Conservation (phyloP, 2,113 vertebrate species). For the Pelecanoides urinatrix region DNA sequence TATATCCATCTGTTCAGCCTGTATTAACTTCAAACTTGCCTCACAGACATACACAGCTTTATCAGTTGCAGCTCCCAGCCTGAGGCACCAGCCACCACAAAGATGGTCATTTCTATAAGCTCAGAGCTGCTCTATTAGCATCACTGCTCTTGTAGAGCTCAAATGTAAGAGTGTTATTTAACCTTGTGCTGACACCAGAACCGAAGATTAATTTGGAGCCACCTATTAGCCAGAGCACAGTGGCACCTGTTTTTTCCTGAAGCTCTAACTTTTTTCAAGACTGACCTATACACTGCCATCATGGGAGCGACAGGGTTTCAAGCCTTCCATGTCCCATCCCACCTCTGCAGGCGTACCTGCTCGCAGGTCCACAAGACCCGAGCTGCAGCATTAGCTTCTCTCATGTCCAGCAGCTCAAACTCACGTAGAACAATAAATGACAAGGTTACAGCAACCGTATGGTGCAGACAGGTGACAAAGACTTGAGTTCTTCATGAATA, state of each 20-base stretch:
- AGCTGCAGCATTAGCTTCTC: not conserved
- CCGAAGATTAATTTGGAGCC: not conserved
- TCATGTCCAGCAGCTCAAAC: not conserved
- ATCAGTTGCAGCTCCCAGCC: not conserved
- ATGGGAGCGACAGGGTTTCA: not conserved
- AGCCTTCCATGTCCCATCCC: fast-evolving
- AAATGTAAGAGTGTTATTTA: not conserved
- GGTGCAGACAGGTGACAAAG: not conserved
- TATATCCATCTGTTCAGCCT: not conserved
- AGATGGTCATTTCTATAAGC: not conserved
- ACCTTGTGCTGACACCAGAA: not conserved
- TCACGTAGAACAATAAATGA: not conserved
- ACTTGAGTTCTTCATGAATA: not conserved
- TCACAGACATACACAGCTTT: not conserved
- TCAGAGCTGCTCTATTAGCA: not conserved
- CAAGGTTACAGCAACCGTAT: not conserved
- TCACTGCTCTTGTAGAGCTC: not conserved
- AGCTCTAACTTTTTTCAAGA: not conserved
- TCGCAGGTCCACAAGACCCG: not conserved
- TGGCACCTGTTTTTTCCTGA: not conserved
- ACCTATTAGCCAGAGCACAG: not conserved
- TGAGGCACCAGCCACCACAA: not conserved
- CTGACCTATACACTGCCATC: not conserved
- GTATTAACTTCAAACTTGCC: not conserved
- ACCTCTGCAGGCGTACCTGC: not conserved